Base-by-base conservation (phyloP, 2,888 invertebrate genomes). In the Tetrapedia diversipes region DNA sequence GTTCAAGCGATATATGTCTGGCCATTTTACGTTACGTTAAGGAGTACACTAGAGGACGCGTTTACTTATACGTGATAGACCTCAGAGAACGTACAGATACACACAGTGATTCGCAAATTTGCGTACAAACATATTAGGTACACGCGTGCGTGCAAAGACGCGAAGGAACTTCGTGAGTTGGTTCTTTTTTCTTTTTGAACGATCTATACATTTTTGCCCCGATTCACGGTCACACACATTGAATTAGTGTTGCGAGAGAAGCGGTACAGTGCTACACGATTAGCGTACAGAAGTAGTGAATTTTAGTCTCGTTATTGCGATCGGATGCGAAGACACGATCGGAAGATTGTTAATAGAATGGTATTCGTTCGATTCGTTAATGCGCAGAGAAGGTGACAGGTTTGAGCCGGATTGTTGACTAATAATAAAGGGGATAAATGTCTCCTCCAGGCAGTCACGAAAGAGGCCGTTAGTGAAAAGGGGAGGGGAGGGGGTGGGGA, bases 391-490 rank as follows among this genome's bases (percentile, higher is more conserved):
- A 34, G 71, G 77, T 81, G 80, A 89, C 89, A 89, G 89, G 89
- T 88, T 89, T 89, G 89, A 89, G 89, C 89, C 73, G 85, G 80
- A 87, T 87, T 82, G 63, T 83, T 87, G 85, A 77, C 74, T 82
- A 78, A 84, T 85, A 88, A 87, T 85, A 84, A 85, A 82, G 85
- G 80, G 84, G 86, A 85, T 86, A 85, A 79, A 80, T 85, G 86
- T 88, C 90, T 91, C 91, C 91, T 91, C 91, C 91, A 91, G 89
- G 88, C 90, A 89, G 90, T 91, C 91, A 91, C 89, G 91, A 91
- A 91, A 91, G 91, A 90, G 88, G 87, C 86, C 86, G 83, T 85
- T 80, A 76, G 69, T 87, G 71, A 78, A 65, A 80, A 47, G 11
- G 45, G 77, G 75, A 67, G 56, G 71, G 77, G 69, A 68, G 57